Conservation (phyloP, 1,140 invertebrate species). For the Colletes latitarsis region DNA sequence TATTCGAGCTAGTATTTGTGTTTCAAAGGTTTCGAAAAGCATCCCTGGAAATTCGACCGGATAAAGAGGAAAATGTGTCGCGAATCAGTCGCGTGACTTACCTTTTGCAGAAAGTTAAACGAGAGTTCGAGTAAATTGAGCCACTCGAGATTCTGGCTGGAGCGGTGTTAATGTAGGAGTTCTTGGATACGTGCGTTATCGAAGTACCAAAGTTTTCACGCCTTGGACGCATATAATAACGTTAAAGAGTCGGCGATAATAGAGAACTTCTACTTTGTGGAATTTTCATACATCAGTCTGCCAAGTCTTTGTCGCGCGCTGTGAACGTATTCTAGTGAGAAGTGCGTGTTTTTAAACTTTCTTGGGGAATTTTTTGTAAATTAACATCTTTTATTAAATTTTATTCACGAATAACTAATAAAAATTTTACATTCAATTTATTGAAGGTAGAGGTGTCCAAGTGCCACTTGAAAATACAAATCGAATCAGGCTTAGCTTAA, state of each 20-base stretch:
- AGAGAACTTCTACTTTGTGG: no score
- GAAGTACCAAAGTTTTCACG: conserved; percentile 28
- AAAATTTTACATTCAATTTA: no score
- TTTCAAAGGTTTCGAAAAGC: not conserved
- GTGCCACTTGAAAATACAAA: no score
- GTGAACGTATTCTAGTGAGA: no score
- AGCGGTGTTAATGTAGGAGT: conserved; percentile 8
- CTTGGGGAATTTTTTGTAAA: no score
- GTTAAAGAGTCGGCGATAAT: not conserved
- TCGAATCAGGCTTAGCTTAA: no score
- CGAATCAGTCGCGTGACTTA: conserved; percentile 36
- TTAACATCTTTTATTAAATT: no score
- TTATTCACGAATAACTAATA: no score
- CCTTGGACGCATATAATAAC: conserved; percentile 20
- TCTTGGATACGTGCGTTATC: conserved; percentile 32
- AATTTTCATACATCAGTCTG: no score
- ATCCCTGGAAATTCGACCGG: not conserved
- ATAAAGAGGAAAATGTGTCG: conserved; percentile 10
- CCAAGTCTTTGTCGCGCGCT: no score
- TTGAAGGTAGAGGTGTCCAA: no score
- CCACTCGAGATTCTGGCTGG: conserved; percentile 36
- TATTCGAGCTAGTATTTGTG: not conserved
- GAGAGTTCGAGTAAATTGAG: conserved; percentile 34
- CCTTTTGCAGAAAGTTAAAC: conserved; percentile 34
- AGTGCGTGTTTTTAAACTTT: no score